Evolutionary conservation across 2,797 vertebrate genomes (phyloP), one percentile per base, ranked within the genome.

Genomic region (Bradypodion pumilum): DNA sequence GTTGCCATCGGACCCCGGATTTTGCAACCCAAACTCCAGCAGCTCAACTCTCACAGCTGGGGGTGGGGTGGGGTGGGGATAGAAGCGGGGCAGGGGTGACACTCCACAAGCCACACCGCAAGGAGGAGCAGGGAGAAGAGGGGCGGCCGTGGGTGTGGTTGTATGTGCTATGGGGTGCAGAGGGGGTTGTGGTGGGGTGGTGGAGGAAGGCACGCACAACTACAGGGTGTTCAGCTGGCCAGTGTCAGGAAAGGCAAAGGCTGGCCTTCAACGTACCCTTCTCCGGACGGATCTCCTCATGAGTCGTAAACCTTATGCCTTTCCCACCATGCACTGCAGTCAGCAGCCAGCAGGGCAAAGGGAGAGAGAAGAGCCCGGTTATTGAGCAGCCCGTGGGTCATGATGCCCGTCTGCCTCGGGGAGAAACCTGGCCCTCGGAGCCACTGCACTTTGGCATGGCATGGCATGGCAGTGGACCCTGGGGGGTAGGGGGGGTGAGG

Each of bases 291-390:
- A 97, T 94, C 96, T 98, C 98, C 94, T 99, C 98, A 95, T 95
- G 98, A 95, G 97, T 96, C n/a, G 98, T 98, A 95, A 98, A 97
- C 95, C 98, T 98, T 96, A 98, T 96, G 96, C 98, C 98, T 97
- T 98, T 99, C 94, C 98, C 98, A 96, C 97, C 97, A 96, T 99
- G 97, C 95, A 99, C 98, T 99, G 97, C 94, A 96, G 96, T 95
- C 96, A 96, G 94, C 94, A 87, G 84, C 63, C 88, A 77, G 91
- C 69, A 94, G 85, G 91, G 40, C 29, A 95, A 85, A 96, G 92
- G 95, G 89, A 95, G 87, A 76, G 86, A 80, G 82, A 92, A 91
- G 81, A 63, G n/a, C 9, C 74, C 7, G 63, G 7, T 94, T 91
- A 92, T 78, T n/a, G n/a, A n/a, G n/a, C 88, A 87, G 74, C 74